A percentile compares a stretch with the other conserved stretches of the same genome.
These are phyloP conservation scores for Stratiomys singularior DNA, from an alignment of 2,888 invertebrate genomes.

Conservation along the genomic window DNA sequence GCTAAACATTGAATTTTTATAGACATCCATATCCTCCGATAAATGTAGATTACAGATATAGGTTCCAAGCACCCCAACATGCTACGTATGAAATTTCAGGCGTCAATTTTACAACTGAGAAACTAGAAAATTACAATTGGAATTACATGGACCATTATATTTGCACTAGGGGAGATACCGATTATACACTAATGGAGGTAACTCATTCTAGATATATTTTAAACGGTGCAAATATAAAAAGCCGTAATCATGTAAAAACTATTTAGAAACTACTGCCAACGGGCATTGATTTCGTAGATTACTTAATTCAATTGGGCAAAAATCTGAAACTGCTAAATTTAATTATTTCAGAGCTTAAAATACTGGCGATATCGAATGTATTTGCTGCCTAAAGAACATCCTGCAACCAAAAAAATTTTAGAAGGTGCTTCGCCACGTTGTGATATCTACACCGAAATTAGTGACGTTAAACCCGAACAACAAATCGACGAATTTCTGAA, in stretches of 20 bases:
- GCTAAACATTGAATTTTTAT: constrained; percentile 53
- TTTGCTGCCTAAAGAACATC: constrained; percentile 83
- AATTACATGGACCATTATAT: constrained; percentile 98
- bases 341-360: constrained; percentile 74
- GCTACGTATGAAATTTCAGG: constrained; percentile 93
- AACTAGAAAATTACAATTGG: constrained; percentile 96
- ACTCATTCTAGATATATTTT: constrained; percentile 41
- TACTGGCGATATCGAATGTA: constrained; percentile 94
- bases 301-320: too few relatives aligned
- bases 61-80: constrained; percentile 92
- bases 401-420: constrained; percentile 81
- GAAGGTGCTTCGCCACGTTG: constrained; percentile 79
- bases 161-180: constrained; percentile 92
- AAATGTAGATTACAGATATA: constrained; percentile 90
- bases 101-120: constrained; percentile 94
- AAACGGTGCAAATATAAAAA: too few relatives aligned
- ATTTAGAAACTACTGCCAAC: too few relatives aligned
- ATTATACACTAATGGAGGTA: constrained; percentile 88
- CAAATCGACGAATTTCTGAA: constrained; percentile 79
- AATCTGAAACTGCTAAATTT: too few relatives aligned
- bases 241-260: too few relatives aligned
- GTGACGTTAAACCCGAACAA: constrained; percentile 68
- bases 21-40: constrained; percentile 95
- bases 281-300: too few relatives aligned
- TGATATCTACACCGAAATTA: constrained; percentile 78